Base-by-base conservation (phyloP, 2,888 invertebrate species). In the Limnephilus auricula region DNA sequence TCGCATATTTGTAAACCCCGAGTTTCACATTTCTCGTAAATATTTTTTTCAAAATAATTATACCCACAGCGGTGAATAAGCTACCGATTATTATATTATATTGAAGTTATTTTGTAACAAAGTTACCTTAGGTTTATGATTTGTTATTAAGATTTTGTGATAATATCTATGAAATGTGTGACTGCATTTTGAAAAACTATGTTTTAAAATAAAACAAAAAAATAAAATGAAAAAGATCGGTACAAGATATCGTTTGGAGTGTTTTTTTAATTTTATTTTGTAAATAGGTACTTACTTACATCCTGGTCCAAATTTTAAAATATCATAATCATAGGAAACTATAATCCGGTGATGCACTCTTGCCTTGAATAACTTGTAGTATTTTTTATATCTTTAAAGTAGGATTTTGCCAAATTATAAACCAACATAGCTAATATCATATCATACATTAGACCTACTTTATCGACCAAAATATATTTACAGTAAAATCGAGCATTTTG, bases 301-400 rank as follows among this genome's bases (percentile, higher is more conserved):
- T 82, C 82, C 18, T 45, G 86, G 86, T 90, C 85, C 90, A 90
- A 45, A 85, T 79, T 37, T 78, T 79, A 79, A 79, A 90, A 79
- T 90, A 90, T 90, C 37, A 78, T 37, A 31, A 10, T 90, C 65
- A 65, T 65, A 79, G 78, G 25, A 65, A 79, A 15, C 25, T 12
- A 34, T 90, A 90, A 40, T 30, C 45, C 84, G 78, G 83, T 90
- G 83, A 83, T 90, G 78, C 84, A 78, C 83, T 84, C 90, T 90
- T 78, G 83, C 84, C 90, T 84, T 84, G 84, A 90, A 65, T 65
- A 84, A 65, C n/a, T 25, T 65, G 79, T 65, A 65, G 65, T 65
- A 65, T 65, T 65, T 65, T 65, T 9, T 65, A 65, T 65, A 65
- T 65, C 65, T 65, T 25, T 25, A 65, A 65, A 65, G 25, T 65